A percentile compares a stretch with the other conserved stretches of the same genome.
Evolutionary conservation across 2,113 vertebrate species (phyloP).

Genomic region (Pavo muticus): DNA sequence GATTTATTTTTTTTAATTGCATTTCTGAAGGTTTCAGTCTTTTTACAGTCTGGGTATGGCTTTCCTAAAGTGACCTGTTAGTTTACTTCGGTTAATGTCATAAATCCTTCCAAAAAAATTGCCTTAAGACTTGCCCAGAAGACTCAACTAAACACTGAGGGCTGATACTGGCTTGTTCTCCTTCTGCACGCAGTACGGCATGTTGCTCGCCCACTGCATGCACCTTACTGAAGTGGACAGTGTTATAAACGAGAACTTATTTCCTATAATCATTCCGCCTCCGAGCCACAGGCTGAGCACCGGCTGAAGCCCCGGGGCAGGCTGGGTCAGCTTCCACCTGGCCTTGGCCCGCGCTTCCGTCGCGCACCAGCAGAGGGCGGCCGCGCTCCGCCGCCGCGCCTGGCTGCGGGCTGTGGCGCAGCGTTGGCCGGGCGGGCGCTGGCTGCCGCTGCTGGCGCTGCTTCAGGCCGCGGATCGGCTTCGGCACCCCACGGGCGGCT

Average conservation of each 20-base stretch:
- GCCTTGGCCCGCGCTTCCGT: neutral
- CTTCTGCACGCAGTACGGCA: neutral
- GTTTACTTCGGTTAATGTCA: neutral
- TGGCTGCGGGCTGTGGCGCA: too few relatives aligned
- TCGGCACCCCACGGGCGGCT: accelerated
- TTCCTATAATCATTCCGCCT: neutral
- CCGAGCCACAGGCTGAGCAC: too few relatives aligned
- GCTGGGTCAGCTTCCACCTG: neutral
- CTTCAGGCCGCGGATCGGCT: neutral
- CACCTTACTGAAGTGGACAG: neutral
- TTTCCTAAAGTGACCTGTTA: neutral
- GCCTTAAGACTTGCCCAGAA: neutral
- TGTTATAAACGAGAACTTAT: neutral
- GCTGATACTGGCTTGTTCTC: neutral
- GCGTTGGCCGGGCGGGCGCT: neutral
- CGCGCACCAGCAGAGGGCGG: neutral
- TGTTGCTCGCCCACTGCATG: neutral
- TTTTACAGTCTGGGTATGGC: neutral
- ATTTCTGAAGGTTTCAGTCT: neutral
- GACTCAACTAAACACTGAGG: neutral
- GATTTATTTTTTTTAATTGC: neutral
- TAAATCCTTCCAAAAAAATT: neutral
- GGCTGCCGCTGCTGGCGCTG: neutral
- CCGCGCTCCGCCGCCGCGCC: neutral
- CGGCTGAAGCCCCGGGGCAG: neutral